Percentiles rank a stretch among this genome's conserved stretches.
phyloP scores from a whole-genome alignment of 2,113 vertebrate genomes.

The Phaethon lepturus region DNA sequence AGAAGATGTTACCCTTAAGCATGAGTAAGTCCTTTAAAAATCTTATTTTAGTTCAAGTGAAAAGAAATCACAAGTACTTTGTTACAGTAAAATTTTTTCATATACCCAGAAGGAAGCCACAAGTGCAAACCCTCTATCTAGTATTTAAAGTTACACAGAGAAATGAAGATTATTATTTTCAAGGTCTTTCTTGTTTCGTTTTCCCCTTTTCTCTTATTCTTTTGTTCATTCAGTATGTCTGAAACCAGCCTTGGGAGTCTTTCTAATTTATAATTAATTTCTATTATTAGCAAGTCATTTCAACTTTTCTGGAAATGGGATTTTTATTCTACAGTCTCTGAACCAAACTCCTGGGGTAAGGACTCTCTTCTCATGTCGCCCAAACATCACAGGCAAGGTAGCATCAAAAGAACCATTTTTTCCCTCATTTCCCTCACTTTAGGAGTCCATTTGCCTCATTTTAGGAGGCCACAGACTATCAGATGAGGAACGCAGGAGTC shows the following conservation, averaged over 20 bases:
- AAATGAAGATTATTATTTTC: neutral
- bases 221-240: constrained; percentile 6
- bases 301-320: neutral
- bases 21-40: neutral
- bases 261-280: constrained; percentile 63
- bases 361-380: neutral
- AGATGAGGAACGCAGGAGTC: neutral
- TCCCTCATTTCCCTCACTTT: neutral
- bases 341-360: neutral
- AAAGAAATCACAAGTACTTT: neutral
- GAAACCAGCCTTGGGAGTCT: constrained; percentile 10
- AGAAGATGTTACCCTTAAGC: neutral
- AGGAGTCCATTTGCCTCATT: neutral
- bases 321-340: neutral
- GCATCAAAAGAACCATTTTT: neutral
- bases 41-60: neutral
- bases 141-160: neutral
- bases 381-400: neutral
- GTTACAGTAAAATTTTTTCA: neutral
- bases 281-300: constrained; percentile 58
- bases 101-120: neutral
- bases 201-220: neutral
- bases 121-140: neutral
- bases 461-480: neutral
- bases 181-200: constrained; percentile 5